Conservation (phyloP, 1,140 invertebrate species). For the Bombus haemorrhoidalis region DNA sequence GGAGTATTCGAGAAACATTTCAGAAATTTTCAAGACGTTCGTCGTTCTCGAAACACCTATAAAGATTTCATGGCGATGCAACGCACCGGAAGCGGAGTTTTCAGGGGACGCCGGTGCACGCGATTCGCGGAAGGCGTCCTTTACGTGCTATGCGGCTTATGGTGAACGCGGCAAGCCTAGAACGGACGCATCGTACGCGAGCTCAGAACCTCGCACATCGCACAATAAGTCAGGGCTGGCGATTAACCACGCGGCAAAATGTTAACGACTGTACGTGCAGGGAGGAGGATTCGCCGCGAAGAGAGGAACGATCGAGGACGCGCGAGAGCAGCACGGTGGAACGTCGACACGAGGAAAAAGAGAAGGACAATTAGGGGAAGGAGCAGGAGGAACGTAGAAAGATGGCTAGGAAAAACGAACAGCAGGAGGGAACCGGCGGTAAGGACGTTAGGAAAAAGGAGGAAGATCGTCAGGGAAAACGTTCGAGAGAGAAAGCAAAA, state of each 20-base stretch:
- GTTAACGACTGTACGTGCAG: constrained; percentile 61
- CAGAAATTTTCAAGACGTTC: background rate
- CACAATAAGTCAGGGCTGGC: constrained; percentile 50
- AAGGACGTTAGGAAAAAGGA: constrained; percentile 44
- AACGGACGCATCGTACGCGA: constrained; percentile 41
- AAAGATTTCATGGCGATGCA: constrained; percentile 1
- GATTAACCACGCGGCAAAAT: constrained; percentile 60
- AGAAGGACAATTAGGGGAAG: constrained; percentile 38
- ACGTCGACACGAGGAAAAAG: constrained; percentile 18
- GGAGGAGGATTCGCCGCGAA: constrained; percentile 14
- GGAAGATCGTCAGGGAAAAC: constrained; percentile 32
- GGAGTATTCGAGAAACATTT: background rate
- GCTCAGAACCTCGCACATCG: background rate
- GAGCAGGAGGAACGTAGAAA: constrained; percentile 17
- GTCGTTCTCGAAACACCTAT: background rate
- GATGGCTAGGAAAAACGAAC: constrained; percentile 30
- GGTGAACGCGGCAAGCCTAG: background rate
- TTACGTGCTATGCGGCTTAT: constrained; percentile 22
- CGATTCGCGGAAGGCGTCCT: constrained; percentile 49
- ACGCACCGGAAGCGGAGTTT: constrained; percentile 53
- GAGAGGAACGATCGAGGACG: background rate
- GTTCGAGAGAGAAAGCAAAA: constrained; percentile 30
- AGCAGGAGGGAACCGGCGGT: background rate
- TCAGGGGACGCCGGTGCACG: constrained; percentile 38
- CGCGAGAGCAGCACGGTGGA: background rate